These are phyloP conservation scores for Aporophyla lueneburgensis DNA, from an alignment of 2,888 invertebrate genomes.

Conservation along the genomic window DNA sequence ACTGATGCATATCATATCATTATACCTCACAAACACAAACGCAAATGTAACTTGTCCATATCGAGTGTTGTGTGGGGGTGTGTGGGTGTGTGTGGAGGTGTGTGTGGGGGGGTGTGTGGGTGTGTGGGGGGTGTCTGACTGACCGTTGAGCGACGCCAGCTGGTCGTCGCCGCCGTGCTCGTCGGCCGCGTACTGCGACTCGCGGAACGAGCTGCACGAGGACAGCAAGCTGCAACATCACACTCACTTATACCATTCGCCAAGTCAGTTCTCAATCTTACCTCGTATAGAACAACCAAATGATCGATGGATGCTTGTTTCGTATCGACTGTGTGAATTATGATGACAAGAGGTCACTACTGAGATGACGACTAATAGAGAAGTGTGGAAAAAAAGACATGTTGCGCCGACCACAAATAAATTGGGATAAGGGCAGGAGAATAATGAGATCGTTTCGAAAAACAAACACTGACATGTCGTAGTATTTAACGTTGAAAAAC, in stretches of 20 bases:
- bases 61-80: background rate
- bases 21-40: background rate
- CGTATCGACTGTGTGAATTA: too few species aligned
- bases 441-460: too few species aligned
- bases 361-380: too few species aligned
- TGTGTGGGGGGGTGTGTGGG: background rate
- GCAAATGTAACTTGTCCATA: too few species aligned
- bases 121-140: too few species aligned
- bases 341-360: too few species aligned
- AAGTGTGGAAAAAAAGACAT: too few species aligned
- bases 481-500: too few species aligned
- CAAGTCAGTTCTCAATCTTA: background rate
- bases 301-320: too few species aligned
- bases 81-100: background rate
- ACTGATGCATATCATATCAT: constrained; percentile 67
- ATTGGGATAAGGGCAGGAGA: too few species aligned
- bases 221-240: constrained; percentile 92
- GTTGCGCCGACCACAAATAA: too few species aligned
- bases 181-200: constrained; percentile 93
- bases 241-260: constrained; percentile 1
- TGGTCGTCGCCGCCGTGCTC: constrained; percentile 91
- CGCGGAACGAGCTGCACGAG: constrained; percentile 96
- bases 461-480: too few species aligned
- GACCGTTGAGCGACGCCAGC: constrained; percentile 90
- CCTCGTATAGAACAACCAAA: background rate